Evolutionary conservation across 2,113 vertebrate species (phyloP).

Genomic region (Cavia aperea): DNA sequence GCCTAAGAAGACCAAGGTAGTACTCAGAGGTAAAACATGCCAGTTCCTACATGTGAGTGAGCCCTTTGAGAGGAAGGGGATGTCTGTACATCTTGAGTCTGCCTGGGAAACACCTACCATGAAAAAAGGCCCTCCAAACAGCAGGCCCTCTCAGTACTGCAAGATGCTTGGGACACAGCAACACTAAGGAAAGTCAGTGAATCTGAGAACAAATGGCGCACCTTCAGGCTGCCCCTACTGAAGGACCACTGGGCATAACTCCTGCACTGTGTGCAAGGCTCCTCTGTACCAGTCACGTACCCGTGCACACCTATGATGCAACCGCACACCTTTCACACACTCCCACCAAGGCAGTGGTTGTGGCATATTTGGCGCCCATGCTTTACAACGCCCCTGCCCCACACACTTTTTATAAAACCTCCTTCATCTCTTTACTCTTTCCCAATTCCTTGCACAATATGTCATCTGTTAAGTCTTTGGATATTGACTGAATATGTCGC

Average conservation of each 20-base stretch:
- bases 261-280: rapidly evolving
- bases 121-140: not conserved
- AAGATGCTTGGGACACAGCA: not conserved
- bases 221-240: not conserved
- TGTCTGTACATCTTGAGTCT: not conserved
- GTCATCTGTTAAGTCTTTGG: not conserved
- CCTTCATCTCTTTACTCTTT: not conserved
- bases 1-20: not conserved
- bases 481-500: not conserved
- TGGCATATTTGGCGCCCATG: not conserved
- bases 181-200: not conserved
- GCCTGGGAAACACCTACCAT: not conserved
- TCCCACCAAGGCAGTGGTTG: not conserved
- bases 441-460: not conserved
- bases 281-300: not conserved
- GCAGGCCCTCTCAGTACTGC: not conserved
- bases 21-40: not conserved
- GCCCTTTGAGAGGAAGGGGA: not conserved
- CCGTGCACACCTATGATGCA: rapidly evolving
- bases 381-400: not conserved
- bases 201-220: not conserved
- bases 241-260: not conserved
- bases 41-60: not conserved
- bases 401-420: not conserved
- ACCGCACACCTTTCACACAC: not conserved